Base-by-base conservation (phyloP, 2,113 vertebrate genomes). In the Callionymus lyra region DNA sequence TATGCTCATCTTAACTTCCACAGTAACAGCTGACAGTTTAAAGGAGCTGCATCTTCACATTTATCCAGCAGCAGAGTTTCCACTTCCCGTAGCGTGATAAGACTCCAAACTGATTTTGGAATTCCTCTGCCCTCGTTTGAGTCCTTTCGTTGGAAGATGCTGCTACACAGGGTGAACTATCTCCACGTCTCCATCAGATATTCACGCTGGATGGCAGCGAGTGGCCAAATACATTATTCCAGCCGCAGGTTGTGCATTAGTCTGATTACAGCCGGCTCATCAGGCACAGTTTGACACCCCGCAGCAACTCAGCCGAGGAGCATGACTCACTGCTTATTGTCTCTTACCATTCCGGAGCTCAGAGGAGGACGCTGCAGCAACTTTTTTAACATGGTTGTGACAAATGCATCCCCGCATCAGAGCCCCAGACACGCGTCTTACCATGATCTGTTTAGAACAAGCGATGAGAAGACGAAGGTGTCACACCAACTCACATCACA, bases 191-290 rank as follows among this genome's bases (percentile, higher is more conserved):
- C 42, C 34, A 18, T 50, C 39, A 48, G 32, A 38, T 38, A 55
- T 43, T 50, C 12, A 17, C 6, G 44, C 17, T 27, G 11, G 43
- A 68, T 44, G 38, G 35, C 16, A 32, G 42, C 44, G 10, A 14
- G 36, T 16, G 39, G 17, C 36, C 61, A 50, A 37, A 57, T 10
- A 6, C 46, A 51, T 41, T 37, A 10, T 13, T 38, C 12, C 35
- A 6, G 47, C 66, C 65, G 5, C 11, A 1, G 48, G 50, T 53
- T 42, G 2, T 32, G 27, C 9, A 0, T 9, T 18, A 58, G 55
- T 70, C 66, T 60, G 59, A 58, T 68, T 79, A 63, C 41, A 53
- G 54, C 34, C 40, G 27, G 42, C n/a, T 21, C 15, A 17, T 59
- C 40, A 39, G 38, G 17, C 34, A 17, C n/a, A 42, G 16, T 36